Evolutionary conservation across 2,797 vertebrate genomes (phyloP).

Genomic region (Takifugu rubripes): DNA sequence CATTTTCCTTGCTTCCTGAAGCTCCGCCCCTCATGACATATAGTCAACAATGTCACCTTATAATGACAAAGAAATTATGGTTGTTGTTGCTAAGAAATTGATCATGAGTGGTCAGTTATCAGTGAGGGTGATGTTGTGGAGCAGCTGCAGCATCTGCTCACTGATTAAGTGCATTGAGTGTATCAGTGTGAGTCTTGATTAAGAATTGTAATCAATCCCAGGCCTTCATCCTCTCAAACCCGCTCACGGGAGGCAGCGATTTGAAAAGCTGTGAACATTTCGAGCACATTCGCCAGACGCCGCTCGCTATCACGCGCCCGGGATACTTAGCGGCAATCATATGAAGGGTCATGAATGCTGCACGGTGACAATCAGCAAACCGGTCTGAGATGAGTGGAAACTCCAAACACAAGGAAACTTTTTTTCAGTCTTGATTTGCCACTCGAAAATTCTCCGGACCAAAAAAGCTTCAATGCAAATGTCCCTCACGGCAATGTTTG

Average conservation of each 20-base stretch:
- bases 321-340: slow-evolving; percentile 65
- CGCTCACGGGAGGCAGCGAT: slow-evolving; percentile 62
- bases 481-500: no score
- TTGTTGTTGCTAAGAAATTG: slow-evolving; percentile 43
- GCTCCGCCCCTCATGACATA: no score
- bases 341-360: slow-evolving; percentile 48
- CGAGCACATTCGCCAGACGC: slow-evolving; percentile 50
- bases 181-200: slow-evolving; percentile 77
- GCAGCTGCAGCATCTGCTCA: slow-evolving; percentile 55
- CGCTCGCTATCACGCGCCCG: slow-evolving; percentile 36
- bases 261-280: slow-evolving; percentile 59
- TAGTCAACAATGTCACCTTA: no score
- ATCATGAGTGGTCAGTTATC: slow-evolving; percentile 49
- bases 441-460: not conserved
- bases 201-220: slow-evolving; percentile 79
- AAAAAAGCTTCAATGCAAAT: slow-evolving; percentile 1
- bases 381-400: slow-evolving; percentile 18
- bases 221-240: slow-evolving; percentile 47
- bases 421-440: slow-evolving; percentile 14
- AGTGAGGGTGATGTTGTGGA: slow-evolving; percentile 43
- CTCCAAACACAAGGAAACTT: slow-evolving; percentile 13
- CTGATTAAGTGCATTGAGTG: slow-evolving; percentile 59
- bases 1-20: no score
- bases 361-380: slow-evolving; percentile 61
- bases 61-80: not conserved